Percentiles rank a stretch among this genome's conserved stretches.
These are phyloP conservation scores for Halcyon leucocephala DNA, from an alignment of 2,797 vertebrate species.

Conservation along the genomic window DNA sequence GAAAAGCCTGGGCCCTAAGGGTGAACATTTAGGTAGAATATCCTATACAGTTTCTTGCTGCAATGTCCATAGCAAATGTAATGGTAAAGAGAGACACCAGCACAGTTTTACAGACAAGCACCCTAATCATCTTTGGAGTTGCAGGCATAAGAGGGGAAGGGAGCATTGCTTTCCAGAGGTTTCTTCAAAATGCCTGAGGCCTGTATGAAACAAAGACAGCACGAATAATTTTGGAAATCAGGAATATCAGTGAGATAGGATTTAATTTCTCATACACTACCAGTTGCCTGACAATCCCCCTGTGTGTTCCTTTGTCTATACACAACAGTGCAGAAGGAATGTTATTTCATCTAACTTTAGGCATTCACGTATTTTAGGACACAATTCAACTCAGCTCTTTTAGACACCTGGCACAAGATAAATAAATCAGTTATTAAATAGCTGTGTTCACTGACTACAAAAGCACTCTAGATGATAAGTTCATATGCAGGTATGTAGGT, in stretches of 20 bases:
- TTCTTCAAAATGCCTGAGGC: background rate
- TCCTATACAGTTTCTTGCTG: background rate
- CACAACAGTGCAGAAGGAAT: background rate
- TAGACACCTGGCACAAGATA: background rate
- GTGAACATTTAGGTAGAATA: background rate
- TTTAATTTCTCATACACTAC: background rate
- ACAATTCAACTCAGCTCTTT: background rate
- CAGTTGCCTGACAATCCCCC: background rate
- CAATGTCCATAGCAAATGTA: background rate
- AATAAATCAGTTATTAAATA: background rate
- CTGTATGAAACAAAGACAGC: background rate
- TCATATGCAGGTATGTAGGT: background rate
- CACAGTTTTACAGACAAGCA: fast-evolving
- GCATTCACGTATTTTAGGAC: background rate
- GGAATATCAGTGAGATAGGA: background rate
- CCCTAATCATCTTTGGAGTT: background rate
- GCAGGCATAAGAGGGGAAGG: background rate
- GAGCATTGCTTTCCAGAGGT: background rate
- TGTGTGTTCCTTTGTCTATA: fast-evolving
- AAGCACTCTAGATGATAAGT: background rate
- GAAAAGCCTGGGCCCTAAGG: background rate
- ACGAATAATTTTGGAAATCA: background rate
- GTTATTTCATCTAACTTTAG: background rate
- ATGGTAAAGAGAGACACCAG: background rate
- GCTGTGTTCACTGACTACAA: background rate